A percentile compares a stretch with the other conserved stretches of the same genome.
phyloP scores from a whole-genome alignment of 2,888 invertebrate genomes.

The Apotomis capreana region DNA sequence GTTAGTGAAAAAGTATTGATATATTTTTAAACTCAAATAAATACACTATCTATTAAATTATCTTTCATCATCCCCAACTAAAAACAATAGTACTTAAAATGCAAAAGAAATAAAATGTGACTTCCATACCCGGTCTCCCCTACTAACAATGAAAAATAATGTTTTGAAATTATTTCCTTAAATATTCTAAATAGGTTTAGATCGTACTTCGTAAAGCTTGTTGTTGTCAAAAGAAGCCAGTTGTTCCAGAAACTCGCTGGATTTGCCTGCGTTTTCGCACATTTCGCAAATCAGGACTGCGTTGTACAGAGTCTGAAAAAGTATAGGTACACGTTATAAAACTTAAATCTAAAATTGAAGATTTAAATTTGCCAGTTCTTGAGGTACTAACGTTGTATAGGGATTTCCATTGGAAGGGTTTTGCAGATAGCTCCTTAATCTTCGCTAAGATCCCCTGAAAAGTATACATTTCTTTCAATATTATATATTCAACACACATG shows the following conservation, averaged over 20 bases:
- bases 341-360: neutral
- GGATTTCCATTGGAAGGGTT: constrained; percentile 86
- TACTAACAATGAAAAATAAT: no score
- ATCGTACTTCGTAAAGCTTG: constrained; percentile 76
- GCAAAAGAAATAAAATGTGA: no score
- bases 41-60: no score
- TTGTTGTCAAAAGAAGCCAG: constrained; percentile 77
- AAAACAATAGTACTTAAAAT: no score
- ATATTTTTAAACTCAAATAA: no score
- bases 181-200: no score
- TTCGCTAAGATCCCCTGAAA: constrained; percentile 85
- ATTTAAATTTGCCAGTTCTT: neutral
- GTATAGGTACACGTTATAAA: neutral
- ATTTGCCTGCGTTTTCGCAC: constrained; percentile 77
- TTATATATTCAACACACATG: no score
- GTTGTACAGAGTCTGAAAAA: constrained; percentile 86
- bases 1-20: no score
- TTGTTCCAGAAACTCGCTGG: constrained; percentile 79
- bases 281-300: constrained; percentile 87
- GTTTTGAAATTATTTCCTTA: no score
- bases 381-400: constrained; percentile 85
- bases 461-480: neutral
- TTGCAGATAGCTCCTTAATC: constrained; percentile 85
- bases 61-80: no score
- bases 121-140: no score